phyloP scores from a whole-genome alignment of 2,888 invertebrate species.

The Alentia gelatinosa region DNA sequence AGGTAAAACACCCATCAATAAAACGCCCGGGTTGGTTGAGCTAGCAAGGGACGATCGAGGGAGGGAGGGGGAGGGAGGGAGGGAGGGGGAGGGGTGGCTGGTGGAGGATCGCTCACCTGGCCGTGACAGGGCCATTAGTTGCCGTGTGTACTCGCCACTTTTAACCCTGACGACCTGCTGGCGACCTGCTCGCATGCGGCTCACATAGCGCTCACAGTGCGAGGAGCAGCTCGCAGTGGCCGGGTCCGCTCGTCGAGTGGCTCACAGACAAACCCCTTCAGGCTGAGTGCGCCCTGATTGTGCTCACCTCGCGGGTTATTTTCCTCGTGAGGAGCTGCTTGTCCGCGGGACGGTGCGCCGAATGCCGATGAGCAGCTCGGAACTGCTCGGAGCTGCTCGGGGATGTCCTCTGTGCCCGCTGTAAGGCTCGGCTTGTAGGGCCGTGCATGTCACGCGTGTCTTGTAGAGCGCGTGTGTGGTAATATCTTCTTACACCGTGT shows the following conservation, averaged over 20 bases:
- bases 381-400: background rate
- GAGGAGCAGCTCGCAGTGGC: background rate
- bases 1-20: slow-evolving; percentile 21
- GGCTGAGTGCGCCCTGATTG: background rate
- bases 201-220: background rate
- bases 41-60: background rate
- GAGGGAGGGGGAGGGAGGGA: background rate
- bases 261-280: slow-evolving; percentile 1
- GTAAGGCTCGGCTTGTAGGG: no score
- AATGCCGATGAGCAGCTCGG: background rate
- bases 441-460: no score
- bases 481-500: no score
- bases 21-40: background rate
- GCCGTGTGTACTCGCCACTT: slow-evolving; percentile 8
- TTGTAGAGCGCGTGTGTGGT: no score
- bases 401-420: background rate
- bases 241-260: background rate
- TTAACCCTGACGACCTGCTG: slow-evolving; percentile 18
- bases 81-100: background rate
- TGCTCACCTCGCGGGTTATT: slow-evolving; percentile 14
- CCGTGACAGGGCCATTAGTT: slow-evolving; percentile 25
- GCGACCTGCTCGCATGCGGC: background rate
- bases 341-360: background rate
- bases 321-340: background rate
- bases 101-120: slow-evolving; percentile 12